phyloP scores from a whole-genome alignment of 2,113 vertebrate genomes.

The Pangasianodon hypophthalmus region DNA sequence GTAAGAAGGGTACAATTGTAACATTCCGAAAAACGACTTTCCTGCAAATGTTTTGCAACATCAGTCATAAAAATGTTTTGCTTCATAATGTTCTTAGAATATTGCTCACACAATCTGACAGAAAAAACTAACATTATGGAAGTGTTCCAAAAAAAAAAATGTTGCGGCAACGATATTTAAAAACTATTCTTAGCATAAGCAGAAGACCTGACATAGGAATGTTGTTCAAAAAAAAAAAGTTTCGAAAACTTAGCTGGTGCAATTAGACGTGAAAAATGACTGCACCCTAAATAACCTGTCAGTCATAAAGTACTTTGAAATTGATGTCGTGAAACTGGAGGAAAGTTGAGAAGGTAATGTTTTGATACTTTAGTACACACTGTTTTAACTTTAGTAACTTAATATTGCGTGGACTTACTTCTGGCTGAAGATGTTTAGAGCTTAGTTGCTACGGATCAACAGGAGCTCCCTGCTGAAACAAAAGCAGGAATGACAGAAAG shows the following conservation, averaged over 20 bases:
- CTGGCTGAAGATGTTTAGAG: not conserved
- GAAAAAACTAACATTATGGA: too few species aligned
- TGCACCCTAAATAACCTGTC: not conserved
- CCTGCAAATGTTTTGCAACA: not conserved
- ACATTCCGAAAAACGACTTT: not conserved
- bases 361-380: not conserved
- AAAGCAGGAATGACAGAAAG: slow-evolving; percentile 45
- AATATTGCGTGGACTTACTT: not conserved
- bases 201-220: not conserved
- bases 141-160: not conserved
- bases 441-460: slow-evolving; percentile 24
- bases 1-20: not conserved
- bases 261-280: not conserved
- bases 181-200: not conserved
- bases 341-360: not conserved
- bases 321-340: not conserved
- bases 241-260: not conserved
- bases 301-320: not conserved
- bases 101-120: not conserved
- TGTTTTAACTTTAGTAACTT: not conserved
- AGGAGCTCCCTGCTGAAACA: slow-evolving; percentile 45
- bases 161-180: not conserved
- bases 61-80: not conserved
- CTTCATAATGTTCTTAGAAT: not conserved
- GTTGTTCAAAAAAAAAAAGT: not conserved